A percentile compares a stretch with the other conserved stretches of the same genome.
Evolutionary conservation across 2,113 vertebrate genomes (phyloP).

Genomic region (Centropus bengalensis): DNA sequence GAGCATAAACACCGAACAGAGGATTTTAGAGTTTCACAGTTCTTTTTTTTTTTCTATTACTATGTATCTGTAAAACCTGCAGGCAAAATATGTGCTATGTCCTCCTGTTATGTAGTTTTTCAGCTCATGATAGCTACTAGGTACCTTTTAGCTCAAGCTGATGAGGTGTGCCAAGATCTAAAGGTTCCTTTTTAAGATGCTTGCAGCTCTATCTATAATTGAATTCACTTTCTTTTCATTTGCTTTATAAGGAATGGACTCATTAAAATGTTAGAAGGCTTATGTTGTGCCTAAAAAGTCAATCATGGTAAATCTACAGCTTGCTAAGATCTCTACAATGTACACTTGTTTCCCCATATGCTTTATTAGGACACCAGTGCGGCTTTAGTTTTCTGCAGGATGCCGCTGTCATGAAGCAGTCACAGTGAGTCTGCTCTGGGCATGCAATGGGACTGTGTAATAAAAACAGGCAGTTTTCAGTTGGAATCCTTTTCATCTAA

Average conservation of each 20-base stretch:
- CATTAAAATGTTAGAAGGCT: neutral
- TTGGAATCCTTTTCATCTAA: neutral
- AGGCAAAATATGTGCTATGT: slow-evolving; percentile 12
- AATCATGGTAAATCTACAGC: neutral
- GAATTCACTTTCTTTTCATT: neutral
- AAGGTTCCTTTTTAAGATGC: neutral
- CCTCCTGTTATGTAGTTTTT: neutral
- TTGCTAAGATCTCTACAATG: neutral
- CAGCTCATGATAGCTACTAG: neutral
- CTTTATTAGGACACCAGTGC: neutral
- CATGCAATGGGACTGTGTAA: neutral
- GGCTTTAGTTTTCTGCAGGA: neutral
- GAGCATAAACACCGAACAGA: neutral
- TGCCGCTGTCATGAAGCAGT: neutral
- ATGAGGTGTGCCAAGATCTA: slow-evolving; percentile 23
- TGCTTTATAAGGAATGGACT: neutral
- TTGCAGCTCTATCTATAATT: neutral
- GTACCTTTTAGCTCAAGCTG: neutral
- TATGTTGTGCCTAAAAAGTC: neutral
- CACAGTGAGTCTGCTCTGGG: neutral
- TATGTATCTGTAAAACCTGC: neutral
- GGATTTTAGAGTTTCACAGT: neutral
- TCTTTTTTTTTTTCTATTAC: neutral
- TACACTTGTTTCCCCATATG: neutral
- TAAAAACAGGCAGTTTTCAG: neutral